Evolutionary conservation across 2,113 vertebrate genomes (phyloP), one percentile per base, ranked within the genome.

Genomic region (Petrocephalus zakoni): DNA sequence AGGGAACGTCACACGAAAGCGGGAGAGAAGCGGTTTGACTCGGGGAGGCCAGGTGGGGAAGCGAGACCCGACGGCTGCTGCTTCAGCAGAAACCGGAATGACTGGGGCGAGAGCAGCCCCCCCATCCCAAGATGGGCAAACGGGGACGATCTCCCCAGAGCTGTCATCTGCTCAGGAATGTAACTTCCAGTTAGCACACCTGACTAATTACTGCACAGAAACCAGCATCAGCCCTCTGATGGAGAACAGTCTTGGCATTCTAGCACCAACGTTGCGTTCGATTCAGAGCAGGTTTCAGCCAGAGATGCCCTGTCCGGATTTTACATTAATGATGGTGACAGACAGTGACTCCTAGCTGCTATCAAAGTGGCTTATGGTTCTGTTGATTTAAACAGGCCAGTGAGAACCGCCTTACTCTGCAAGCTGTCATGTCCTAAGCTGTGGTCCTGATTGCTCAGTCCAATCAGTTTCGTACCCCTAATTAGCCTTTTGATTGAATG

Each of bases 31-130:
- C 34, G 72, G 72, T 78, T 17, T 22, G 49, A 68, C 17, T 53
- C n/a, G 11, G 2, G 22, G 37, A 22, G 56, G 58, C 61, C 87
- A 81, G 87, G 72, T 81, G 87, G 87, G 13, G 46, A 81, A 81
- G 15, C 68, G 22, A 64, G 64, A 78, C 25, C 87, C 2, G 19
- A 52, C 21, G 25, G 75, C 72, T 88, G 87, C 87, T 42, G 29
- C 21, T 47, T 88, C 87, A 88, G 87, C 87, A 88, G 68, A 55
- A 88, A 88, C 29, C 42, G 68, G 29, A 42, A 53, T 88, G 25
- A 78, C 19, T 15, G 29, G 51, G 34, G 81, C 19, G 25, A 29
- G 51, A 56, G 25, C 17, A 75, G 47, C 49, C 1, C 15, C 11
- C 19, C 42, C 0, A 37, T n/a, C 11, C 29, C n/a, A 72, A 72